Base-by-base conservation (phyloP, 2,888 invertebrate genomes). In the Rhyacophila evoluta region DNA sequence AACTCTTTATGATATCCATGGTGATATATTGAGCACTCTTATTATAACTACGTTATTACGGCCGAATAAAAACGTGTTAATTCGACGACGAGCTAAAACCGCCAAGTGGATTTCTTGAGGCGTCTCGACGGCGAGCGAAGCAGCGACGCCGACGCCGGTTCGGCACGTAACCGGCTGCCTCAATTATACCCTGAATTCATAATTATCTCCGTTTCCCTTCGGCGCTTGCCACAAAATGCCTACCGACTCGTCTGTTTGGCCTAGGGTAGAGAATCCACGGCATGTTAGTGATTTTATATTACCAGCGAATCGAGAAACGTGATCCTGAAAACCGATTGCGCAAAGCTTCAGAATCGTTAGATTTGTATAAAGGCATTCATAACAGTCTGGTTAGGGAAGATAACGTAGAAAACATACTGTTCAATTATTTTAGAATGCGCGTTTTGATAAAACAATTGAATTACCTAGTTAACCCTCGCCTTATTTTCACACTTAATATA, bases 161-260 rank as follows among this genome's bases (percentile, higher is more conserved):
- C 28, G 28, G 69, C 69, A 69, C 29, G 69, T 33, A 29, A 69
- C 28, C 69, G 33, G 69, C 12, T 25, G 69, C 69, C 69, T 69
- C 69, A 69, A 69, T 69, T 69, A 69, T 29, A 33, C 33, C 29
- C 29, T 69, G 69, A 69, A 69, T 69, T 69, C 69, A 69, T 69
- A 69, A 69, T 69, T 33, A 33, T 55, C 55, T 55, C 55, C 55
- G 55, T 55, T 55, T 55, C 55, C 55, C 55, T 55, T 55, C 55
- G 55, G 25, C 55, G 55, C 19, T 55, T 55, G 55, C 55, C 55
- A 4, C 55, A 55, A 55, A 55, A 5, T 55, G 55, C 55, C 55
- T 55, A 25, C 55, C 19, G 2, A 19, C 25, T 55, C 55, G 55
- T 55, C 55, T 55, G 25, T 55, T 55, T 55, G 41, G 12, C 15